A percentile compares a stretch with the other conserved stretches of the same genome.
phyloP scores from a whole-genome alignment of 2,888 invertebrate genomes.

The Ceramica pisi region DNA sequence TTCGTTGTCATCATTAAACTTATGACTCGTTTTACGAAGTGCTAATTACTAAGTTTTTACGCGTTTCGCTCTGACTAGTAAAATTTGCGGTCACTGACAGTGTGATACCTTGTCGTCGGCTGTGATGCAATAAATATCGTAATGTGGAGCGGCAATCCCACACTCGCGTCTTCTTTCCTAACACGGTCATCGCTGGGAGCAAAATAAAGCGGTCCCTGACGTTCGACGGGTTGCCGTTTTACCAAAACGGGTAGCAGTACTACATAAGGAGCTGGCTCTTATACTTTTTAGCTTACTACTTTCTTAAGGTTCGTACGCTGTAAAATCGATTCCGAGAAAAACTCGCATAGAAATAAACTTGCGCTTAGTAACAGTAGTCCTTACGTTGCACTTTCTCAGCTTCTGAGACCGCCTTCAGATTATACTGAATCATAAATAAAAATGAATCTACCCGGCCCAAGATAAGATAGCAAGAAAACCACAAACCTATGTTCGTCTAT shows the following conservation, averaged over 20 bases:
- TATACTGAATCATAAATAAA: slow-evolving; percentile 10
- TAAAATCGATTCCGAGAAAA: slow-evolving; percentile 60
- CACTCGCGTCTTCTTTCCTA: slow-evolving; percentile 74
- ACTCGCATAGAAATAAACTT: slow-evolving; percentile 47
- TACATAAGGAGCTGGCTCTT: slow-evolving; percentile 71
- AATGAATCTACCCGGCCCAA: not conserved
- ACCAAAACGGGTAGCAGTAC: slow-evolving; percentile 72
- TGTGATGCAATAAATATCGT: slow-evolving; percentile 70
- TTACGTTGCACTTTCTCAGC: slow-evolving; percentile 54
- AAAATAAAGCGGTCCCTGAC: slow-evolving; percentile 69
- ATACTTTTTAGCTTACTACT: slow-evolving; percentile 71
- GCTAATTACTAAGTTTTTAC: slow-evolving; percentile 68
- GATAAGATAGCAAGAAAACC: not conserved
- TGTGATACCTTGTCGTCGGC: slow-evolving; percentile 38
- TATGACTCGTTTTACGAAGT: slow-evolving; percentile 66
- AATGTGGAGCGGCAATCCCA: slow-evolving; percentile 70
- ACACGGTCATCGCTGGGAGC: slow-evolving; percentile 73
- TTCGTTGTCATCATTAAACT: slow-evolving; percentile 74
- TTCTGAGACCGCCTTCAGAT: slow-evolving; percentile 14
- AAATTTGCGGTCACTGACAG: slow-evolving; percentile 52
- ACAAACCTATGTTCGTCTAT: not conserved
- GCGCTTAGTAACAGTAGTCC: slow-evolving; percentile 48
- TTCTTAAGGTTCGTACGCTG: slow-evolving; percentile 60
- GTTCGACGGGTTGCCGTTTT: slow-evolving; percentile 72
- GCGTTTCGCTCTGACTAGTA: slow-evolving; percentile 53